Evolutionary conservation across 2,888 invertebrate species (phyloP).

Genomic region (Myathropa florea): DNA sequence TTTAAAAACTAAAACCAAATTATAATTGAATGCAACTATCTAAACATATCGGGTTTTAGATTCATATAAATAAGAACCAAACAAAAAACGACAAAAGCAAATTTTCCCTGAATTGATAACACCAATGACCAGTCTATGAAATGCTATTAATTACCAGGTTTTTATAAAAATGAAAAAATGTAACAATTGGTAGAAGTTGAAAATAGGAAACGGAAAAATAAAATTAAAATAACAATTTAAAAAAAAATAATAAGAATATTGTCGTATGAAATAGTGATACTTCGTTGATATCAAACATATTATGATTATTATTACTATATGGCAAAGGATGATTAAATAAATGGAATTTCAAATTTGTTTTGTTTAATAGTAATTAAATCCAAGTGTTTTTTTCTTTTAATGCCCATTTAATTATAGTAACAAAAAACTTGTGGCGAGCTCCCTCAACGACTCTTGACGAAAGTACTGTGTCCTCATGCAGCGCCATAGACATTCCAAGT

Average conservation of each 20-base stretch:
- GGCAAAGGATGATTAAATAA: conserved; percentile 76
- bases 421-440: no score
- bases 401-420: no score
- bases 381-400: conserved; percentile 72
- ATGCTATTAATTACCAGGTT: conserved; percentile 64
- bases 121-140: conserved; percentile 64
- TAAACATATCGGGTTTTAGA: conserved; percentile 56
- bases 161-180: conserved; percentile 66
- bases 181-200: conserved; percentile 19
- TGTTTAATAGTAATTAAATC: conserved; percentile 79
- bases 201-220: conserved; percentile 36
- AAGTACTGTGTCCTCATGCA: no score
- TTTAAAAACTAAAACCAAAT: conserved; percentile 60
- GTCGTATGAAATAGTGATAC: conserved; percentile 72
- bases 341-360: conserved; percentile 81
- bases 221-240: conserved; percentile 34
- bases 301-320: conserved; percentile 65
- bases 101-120: conserved; percentile 32
- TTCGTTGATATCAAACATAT: conserved; percentile 70
- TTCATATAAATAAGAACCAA: conserved; percentile 26
- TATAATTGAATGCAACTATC: conserved; percentile 37
- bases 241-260: conserved; percentile 42
- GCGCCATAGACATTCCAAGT: no score
- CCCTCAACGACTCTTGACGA: no score
- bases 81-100: conserved; percentile 58